Evolutionary conservation across 1,140 invertebrate genomes (phyloP), one percentile per base, ranked within the genome.

Genomic region (Globodera ellingtonae): DNA sequence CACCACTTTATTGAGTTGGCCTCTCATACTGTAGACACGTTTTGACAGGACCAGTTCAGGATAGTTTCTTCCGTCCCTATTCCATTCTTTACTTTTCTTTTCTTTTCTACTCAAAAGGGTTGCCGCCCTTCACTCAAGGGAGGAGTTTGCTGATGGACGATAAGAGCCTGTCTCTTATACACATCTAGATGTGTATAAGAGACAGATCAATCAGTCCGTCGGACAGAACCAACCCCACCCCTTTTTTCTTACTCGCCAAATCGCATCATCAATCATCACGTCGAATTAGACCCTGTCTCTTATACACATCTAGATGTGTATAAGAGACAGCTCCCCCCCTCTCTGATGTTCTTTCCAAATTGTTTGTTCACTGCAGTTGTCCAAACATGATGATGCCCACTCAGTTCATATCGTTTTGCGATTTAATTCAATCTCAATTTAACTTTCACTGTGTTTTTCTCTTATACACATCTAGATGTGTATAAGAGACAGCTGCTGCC

Each of bases 391-490:
- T 50, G 6, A 50, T 50, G 48, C 24, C 24, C 24, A 24, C 24
- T 24, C 24, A 24, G 24, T 24, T 1, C 24, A 24, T 24, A 24
- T 24, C 24, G 24, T 24, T 21, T 73, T 73, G 15, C 46, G 35
- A 15, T 72, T 72, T 72, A 21, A 6, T 74, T 74, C 52, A n/a
- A 4, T 21, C 5, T 18, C 72, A 74, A 52, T 74, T 50, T 59
- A 44, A 73, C 72, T 35, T 56, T 44, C 47, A 48, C 24, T 24
- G 24, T 24, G 59, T 47, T 5, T 52, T 62, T 62, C 7, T 7
- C 52, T 35, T 44, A n/a, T n/a, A n/a, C n/a, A n/a, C n/a, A n/a
- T n/a, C n/a, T n/a, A n/a, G n/a, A n/a, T n/a, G n/a, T n/a, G n/a
- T n/a, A n/a, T n/a, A n/a, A n/a, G n/a, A n/a, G n/a, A n/a, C n/a